Evolutionary conservation across 2,888 invertebrate species (phyloP).

Genomic region (Chrysina gloriosa): DNA sequence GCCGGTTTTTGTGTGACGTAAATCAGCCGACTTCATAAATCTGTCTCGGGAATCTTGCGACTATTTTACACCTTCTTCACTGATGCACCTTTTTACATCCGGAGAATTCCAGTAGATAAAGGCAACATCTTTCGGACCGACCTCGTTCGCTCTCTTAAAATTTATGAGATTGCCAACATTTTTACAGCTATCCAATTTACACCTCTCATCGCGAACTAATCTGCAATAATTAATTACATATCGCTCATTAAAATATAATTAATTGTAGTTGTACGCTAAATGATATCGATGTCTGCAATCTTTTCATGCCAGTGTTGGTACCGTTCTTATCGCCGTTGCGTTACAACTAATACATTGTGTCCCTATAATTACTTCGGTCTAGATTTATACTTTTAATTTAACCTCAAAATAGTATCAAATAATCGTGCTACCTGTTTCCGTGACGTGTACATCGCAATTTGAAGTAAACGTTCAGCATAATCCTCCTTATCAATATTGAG

Average conservation of each 20-base stretch:
- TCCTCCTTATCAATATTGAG: no score
- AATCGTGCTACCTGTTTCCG: no score
- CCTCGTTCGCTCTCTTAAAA: conserved; percentile 27
- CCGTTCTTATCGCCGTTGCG: conserved; percentile 8
- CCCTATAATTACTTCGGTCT: conserved; percentile 8
- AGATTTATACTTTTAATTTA: not conserved
- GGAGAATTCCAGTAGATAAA: conserved; percentile 34
- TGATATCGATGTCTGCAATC: conserved; percentile 34
- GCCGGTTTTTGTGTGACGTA: conserved; percentile 50
- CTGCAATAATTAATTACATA: conserved; percentile 47
- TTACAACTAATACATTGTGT: conserved; percentile 2
- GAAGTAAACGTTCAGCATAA: no score
- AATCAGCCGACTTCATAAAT: conserved; percentile 56
- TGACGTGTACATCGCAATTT: not conserved
- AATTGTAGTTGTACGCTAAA: conserved; percentile 42
- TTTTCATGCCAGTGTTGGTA: conserved; percentile 7
- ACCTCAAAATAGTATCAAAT: not conserved
- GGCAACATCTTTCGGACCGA: conserved; percentile 25
- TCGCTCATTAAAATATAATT: conserved; percentile 48
- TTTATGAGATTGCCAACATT: conserved; percentile 40
- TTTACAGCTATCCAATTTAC: conserved; percentile 41
- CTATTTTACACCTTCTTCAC: conserved; percentile 47
- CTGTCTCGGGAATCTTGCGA: conserved; percentile 49
- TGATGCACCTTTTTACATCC: conserved; percentile 42
- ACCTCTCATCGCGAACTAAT: conserved; percentile 44